Evolutionary conservation across 1,140 invertebrate species (phyloP).

Genomic region (Brevipalpus yothersi): DNA sequence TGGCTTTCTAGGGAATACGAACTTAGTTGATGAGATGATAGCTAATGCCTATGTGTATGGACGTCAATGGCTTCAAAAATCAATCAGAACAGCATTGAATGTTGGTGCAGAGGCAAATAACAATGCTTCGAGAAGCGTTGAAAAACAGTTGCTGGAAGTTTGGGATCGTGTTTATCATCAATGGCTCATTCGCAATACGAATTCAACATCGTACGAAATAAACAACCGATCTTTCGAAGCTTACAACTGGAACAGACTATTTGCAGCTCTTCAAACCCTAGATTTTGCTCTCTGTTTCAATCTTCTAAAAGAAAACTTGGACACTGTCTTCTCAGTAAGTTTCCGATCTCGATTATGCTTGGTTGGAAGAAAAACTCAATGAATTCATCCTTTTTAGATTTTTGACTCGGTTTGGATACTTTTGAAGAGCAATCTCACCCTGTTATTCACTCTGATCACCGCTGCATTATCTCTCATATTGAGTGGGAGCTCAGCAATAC

Average conservation of each 20-base stretch:
- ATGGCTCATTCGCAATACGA: conserved; percentile 43
- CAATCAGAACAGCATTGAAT: conserved; percentile 26
- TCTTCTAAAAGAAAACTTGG: conserved; percentile 75
- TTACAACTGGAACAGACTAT: conserved; percentile 34
- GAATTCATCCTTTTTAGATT: conserved; percentile 15
- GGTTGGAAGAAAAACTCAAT: neutral
- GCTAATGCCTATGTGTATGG: conserved; percentile 80
- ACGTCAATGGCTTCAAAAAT: conserved; percentile 50
- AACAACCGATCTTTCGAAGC: conserved; percentile 25
- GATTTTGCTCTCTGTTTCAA: conserved; percentile 44
- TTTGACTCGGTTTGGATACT: conserved; percentile 79
- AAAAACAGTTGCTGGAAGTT: conserved; percentile 68
- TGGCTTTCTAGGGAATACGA: conserved; percentile 19
- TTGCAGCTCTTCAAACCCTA: conserved; percentile 46
- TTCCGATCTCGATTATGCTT: neutral
- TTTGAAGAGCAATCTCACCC: conserved; percentile 65
- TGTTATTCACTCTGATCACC: conserved; percentile 62
- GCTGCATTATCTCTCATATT: conserved; percentile 63
- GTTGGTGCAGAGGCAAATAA: conserved; percentile 40
- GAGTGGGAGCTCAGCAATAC: conserved; percentile 26
- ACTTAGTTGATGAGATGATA: conserved; percentile 55
- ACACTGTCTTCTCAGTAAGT: conserved; percentile 52
- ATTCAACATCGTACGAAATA: conserved; percentile 23
- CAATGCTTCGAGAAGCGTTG: conserved; percentile 52
- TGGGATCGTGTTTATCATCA: conserved; percentile 80